Base-by-base conservation (phyloP, 35 echinoderm and acorn worm genomes). In the Anneissia japonica region DNA sequence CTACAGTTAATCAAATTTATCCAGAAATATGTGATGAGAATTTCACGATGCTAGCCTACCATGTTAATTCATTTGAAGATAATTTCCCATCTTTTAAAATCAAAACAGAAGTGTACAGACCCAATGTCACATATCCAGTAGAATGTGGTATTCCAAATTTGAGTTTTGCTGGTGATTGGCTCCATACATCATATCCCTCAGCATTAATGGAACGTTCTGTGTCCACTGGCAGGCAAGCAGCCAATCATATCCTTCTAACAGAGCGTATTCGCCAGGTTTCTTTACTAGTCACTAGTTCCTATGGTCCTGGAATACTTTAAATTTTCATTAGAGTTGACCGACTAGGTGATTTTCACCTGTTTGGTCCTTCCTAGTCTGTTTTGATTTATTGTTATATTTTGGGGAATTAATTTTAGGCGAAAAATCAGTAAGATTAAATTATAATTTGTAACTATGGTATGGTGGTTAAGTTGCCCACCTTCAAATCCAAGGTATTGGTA, bases 171-270 rank as follows among this genome's bases (percentile, higher is more conserved):
- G 96, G 96, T 17, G 92, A 99, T 38, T 99, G 96, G 92, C 75
- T 94, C 13, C 92, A 89, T 28, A 87, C 92, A 26, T 79, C 88
- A 45, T 94, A 94, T 79, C 96, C 96, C 17, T 94, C 96, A 35
- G 92, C 89, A 30, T 64, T 99, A 72, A 89, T 90, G 46, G 92
- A 99, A 87, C 90, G 96, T 23, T 77, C 96, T 28, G 83, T 99
- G 21, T 89, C 91, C 5, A 99, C 96, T 29, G 96, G 92, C 12
- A 90, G 87, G 13, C 79, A 93, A 77, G 92, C 92, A 46, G 96
- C 89, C 76, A 99, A 99, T 87, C 92, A 94, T 74, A 80, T 99
- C 35, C 86, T 99, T 36, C 38, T 94, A 40, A 81, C 89, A 16
- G 87, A 99, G 56, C 86, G 76, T 56, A 79, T 99, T 37, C 84